These are phyloP conservation scores for Coracopsis vasa DNA, from an alignment of 2,113 vertebrate species.

Conservation along the genomic window DNA sequence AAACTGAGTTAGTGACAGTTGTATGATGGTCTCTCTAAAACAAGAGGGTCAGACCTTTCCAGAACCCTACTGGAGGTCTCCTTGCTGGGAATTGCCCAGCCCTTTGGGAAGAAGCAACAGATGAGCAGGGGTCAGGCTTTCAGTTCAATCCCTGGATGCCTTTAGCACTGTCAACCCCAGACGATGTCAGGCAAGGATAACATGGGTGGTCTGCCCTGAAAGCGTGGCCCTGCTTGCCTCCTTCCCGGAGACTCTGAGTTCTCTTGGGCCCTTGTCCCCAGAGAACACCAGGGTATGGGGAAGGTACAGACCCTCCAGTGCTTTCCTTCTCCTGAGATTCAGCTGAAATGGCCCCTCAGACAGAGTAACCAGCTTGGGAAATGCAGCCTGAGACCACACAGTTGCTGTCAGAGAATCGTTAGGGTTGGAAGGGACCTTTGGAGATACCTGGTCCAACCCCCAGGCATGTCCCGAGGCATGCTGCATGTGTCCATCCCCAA, in stretches of 20 bases:
- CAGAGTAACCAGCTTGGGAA: neutral
- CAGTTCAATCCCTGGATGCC: fast-evolving
- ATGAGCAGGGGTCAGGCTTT: neutral
- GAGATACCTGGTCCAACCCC: neutral
- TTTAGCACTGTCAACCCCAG: neutral
- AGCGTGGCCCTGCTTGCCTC: neutral
- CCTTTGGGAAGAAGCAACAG: neutral
- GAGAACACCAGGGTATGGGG: neutral
- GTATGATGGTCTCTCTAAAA: neutral
- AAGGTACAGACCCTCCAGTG: neutral
- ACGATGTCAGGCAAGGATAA: neutral
- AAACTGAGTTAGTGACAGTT: neutral
- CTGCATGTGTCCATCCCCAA: neutral
- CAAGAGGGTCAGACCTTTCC: neutral
- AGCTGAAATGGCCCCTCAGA: neutral
- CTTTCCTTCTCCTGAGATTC: neutral
- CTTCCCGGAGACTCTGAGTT: neutral
- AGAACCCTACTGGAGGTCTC: neutral
- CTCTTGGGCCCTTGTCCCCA: neutral
- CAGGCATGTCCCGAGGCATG: neutral
- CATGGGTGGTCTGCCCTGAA: neutral
- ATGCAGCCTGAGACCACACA: fast-evolving
- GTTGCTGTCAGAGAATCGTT: neutral
- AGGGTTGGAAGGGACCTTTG: neutral
- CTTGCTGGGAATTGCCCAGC: neutral